These are phyloP conservation scores for Clarias fuscus DNA, from an alignment of 2,797 vertebrate genomes.

Conservation along the genomic window DNA sequence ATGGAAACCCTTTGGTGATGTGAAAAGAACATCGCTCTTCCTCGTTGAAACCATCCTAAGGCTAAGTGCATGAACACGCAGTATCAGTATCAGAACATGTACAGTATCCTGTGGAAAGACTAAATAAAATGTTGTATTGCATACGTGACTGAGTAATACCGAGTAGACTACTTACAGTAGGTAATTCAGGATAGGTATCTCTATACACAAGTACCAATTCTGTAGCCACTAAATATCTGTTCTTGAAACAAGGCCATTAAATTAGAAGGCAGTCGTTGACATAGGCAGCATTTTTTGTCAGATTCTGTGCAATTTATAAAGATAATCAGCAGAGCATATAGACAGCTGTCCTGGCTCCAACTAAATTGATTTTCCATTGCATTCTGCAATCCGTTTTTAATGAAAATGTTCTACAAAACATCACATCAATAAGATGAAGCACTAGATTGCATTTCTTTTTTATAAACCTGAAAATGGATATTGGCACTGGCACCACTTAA, in stretches of 20 bases:
- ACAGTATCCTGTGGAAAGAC: background rate
- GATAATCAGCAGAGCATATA: background rate
- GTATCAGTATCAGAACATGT: too few relatives aligned
- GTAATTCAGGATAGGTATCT: background rate
- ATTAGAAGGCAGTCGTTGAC: background rate
- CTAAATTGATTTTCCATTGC: background rate
- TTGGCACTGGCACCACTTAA: background rate
- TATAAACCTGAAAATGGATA: background rate
- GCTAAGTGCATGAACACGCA: too few relatives aligned
- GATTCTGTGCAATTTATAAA: too few relatives aligned
- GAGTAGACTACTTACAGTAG: background rate
- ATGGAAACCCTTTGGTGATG: too few relatives aligned
- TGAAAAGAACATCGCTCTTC: too few relatives aligned
- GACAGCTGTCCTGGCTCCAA: background rate
- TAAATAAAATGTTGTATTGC: background rate
- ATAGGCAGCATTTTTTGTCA: background rate
- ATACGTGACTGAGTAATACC: background rate
- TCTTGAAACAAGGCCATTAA: background rate
- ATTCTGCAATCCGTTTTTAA: background rate
- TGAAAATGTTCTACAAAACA: background rate
- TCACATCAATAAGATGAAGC: background rate
- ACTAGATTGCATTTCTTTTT: background rate
- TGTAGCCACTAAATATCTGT: background rate
- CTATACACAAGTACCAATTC: background rate
- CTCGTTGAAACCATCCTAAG: too few relatives aligned